phyloP scores from a whole-genome alignment of 2,113 vertebrate species.

The Eretmodus cyanostictus region DNA sequence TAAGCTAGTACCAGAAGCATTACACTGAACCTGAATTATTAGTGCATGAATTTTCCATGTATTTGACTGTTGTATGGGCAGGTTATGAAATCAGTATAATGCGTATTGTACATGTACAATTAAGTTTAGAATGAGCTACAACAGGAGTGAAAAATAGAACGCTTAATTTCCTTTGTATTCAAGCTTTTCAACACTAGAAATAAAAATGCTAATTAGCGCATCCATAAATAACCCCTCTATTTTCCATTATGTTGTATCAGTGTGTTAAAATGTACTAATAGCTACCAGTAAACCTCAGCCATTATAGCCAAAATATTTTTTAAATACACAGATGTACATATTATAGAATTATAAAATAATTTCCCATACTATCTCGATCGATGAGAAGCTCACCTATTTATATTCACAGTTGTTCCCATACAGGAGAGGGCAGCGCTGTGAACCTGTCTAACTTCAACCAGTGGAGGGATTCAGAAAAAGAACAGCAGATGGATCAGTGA shows the following conservation, averaged over 20 bases:
- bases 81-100: neutral
- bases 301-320: conserved; percentile 33
- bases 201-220: conserved; percentile 19
- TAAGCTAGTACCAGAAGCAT: neutral
- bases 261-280: neutral
- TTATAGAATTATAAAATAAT: neutral
- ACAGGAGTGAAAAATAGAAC: conserved; percentile 28
- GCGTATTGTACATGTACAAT: conserved; percentile 17
- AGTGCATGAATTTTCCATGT: neutral
- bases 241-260: conserved; percentile 14
- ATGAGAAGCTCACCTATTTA: conserved; percentile 51
- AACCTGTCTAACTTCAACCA: conserved; percentile 46
- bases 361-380: conserved; percentile 36
- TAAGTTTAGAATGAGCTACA: conserved; percentile 25
- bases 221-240: neutral
- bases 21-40: neutral
- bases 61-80: neutral
- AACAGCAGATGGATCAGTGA: conserved; percentile 48
- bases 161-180: conserved; percentile 40
- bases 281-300: conserved; percentile 4
- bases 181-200: conserved; percentile 1
- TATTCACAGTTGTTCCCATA: conserved; percentile 57
- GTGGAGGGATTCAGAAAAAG: conserved; percentile 36
- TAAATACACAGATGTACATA: conserved; percentile 4
- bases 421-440: conserved; percentile 53